phyloP scores from a whole-genome alignment of 2,888 invertebrate species.

The Beris morrisii region DNA sequence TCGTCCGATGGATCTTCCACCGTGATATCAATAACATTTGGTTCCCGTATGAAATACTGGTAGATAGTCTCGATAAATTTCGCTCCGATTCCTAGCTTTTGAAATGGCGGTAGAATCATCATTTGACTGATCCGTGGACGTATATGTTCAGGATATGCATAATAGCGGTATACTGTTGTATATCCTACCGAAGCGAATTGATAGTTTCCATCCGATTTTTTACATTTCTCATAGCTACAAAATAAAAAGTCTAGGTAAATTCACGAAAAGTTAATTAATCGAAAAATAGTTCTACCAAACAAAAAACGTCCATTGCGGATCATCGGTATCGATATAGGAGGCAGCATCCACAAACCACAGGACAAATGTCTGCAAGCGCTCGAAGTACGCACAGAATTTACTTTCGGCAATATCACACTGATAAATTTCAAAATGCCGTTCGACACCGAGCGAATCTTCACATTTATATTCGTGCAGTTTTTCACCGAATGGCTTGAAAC shows the following conservation, averaged over 20 bases:
- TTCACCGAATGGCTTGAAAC: conserved; percentile 76
- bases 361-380: conserved; percentile 85
- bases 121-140: conserved; percentile 93
- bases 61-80: conserved; percentile 66
- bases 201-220: conserved; percentile 60
- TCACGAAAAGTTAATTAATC: neutral
- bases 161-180: conserved; percentile 91
- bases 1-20: conserved; percentile 95
- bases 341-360: conserved; percentile 97
- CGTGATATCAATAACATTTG: conserved; percentile 63
- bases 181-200: conserved; percentile 83
- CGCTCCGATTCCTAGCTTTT: conserved; percentile 81
- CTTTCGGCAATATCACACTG: conserved; percentile 69
- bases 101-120: conserved; percentile 89
- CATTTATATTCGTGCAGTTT: conserved; percentile 65
- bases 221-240: conserved; percentile 70
- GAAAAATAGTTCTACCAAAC: conserved; percentile 61
- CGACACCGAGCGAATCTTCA: conserved; percentile 34
- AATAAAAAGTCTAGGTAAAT: neutral
- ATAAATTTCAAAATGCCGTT: conserved; percentile 77
- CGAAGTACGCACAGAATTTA: conserved; percentile 78
- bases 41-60: conserved; percentile 58
- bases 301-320: conserved; percentile 89
- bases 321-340: conserved; percentile 89
- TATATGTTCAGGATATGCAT: conserved; percentile 83